Base-by-base conservation (phyloP, 2,797 vertebrate genomes). In the Mus caroli region DNA sequence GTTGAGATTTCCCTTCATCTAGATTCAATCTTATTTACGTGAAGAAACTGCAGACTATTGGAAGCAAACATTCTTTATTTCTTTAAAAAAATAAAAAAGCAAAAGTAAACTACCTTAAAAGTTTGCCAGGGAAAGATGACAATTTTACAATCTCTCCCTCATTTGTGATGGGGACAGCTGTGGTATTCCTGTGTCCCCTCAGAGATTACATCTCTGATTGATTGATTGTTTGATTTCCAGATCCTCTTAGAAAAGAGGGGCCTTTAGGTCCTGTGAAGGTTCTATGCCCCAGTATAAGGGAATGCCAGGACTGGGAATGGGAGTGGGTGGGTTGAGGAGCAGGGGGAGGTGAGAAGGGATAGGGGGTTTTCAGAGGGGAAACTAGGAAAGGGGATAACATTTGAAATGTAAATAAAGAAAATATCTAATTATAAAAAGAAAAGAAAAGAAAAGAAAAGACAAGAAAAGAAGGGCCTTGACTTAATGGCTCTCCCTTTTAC, bases 11-110 rank as follows among this genome's bases (percentile, higher is more conserved):
- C 54, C 76, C 6, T 93, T 94, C 24, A 88, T 73, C 34, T 85
- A 69, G 80, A 50, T 79, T 3, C 7, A 52, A 43, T 76, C 37
- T 82, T 90, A 93, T 67, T 96, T 93, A 83, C 0, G 14, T 82
- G 34, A 56, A 90, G 69, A 94, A 91, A 76, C 26, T 84, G 6
- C 67, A 92, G 26, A 71, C 22, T 71, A 2, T 56, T 69, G 58
- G 93, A 94, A 94, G 64, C 40, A 82, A 90, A 91, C 12, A 82
- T 40, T 50, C 52, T 85, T 50, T 85, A 67, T 75, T 67, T 69
- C 9, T 34, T 34, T 28, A 56, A 37, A 40, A 26, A 14, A 31
- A 17, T 19, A 60, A 46, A 50, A 50, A 34, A 34, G 28, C 6
- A 85, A 22, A 85, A 20, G 43, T n/a, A 67, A 24, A 52, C 13